Evolutionary conservation across 1,140 invertebrate species (phyloP).

Genomic region (Lasioglossum baleicum): DNA sequence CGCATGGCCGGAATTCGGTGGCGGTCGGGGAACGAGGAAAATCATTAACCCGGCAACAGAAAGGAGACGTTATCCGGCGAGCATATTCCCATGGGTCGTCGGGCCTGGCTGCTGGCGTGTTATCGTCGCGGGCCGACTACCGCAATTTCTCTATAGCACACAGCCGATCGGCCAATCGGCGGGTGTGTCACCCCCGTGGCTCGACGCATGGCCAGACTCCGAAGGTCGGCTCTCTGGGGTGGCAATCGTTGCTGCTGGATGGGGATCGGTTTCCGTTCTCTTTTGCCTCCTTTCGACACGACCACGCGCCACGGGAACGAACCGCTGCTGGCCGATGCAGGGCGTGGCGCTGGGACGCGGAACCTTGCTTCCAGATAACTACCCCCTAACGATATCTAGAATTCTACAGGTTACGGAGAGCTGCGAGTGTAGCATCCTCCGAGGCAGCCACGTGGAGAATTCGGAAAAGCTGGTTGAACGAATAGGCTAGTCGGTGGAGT

Average conservation of each 20-base stretch:
- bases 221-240: neutral
- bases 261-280: neutral
- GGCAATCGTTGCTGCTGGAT: neutral
- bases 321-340: neutral
- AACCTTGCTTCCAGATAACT: neutral
- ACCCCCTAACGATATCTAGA: too few relatives aligned
- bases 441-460: too few relatives aligned
- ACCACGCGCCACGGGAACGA: too few relatives aligned
- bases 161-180: slow-evolving; percentile 44
- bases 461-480: too few relatives aligned
- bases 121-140: slow-evolving; percentile 32
- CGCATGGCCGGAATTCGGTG: slow-evolving; percentile 35
- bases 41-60: slow-evolving; percentile 17
- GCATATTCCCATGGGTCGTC: neutral
- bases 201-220: slow-evolving; percentile 47
- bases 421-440: too few relatives aligned
- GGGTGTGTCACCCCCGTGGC: slow-evolving; percentile 55
- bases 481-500: too few relatives aligned
- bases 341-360: slow-evolving; percentile 35
- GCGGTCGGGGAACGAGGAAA: neutral
- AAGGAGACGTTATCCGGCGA: neutral
- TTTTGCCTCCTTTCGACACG: too few relatives aligned
- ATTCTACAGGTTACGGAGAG: too few relatives aligned
- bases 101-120: slow-evolving; percentile 4
- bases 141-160: slow-evolving; percentile 59